phyloP scores from a whole-genome alignment of 2,797 vertebrate species.

The Enteromius anoplus region DNA sequence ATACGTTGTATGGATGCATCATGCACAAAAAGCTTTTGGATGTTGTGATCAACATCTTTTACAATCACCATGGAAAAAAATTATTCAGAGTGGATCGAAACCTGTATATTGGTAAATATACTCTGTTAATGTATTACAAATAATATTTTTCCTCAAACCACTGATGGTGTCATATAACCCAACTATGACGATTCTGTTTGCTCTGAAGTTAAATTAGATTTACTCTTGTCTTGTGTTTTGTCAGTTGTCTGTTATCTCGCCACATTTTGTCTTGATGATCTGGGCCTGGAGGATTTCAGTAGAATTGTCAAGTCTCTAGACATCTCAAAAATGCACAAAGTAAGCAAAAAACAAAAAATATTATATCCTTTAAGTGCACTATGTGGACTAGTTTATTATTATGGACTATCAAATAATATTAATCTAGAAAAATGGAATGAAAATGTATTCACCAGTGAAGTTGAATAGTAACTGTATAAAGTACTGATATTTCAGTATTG shows the following conservation, averaged over 20 bases:
- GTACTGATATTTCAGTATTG: neutral
- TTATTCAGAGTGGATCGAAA: conserved; percentile 75
- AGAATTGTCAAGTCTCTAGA: conserved; percentile 84
- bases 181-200: neutral
- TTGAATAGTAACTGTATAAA: neutral
- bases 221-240: neutral
- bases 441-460: neutral
- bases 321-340: conserved; percentile 80
- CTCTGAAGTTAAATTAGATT: neutral
- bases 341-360: conserved; percentile 64
- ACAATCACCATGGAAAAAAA: conserved; percentile 71
- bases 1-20: conserved; percentile 83
- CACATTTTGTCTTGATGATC: conserved; percentile 83
- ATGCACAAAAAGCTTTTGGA: conserved; percentile 82
- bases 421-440: neutral
- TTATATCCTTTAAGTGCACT: neutral
- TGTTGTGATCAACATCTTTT: conserved; percentile 84
- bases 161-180: neutral
- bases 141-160: neutral
- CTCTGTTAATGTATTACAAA: neutral
- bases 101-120: conserved; percentile 81
- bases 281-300: conserved; percentile 82
- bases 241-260: conserved; percentile 89
- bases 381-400: neutral
- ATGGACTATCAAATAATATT: neutral